A percentile compares a stretch with the other conserved stretches of the same genome.
Evolutionary conservation across 1,140 invertebrate genomes (phyloP).

Genomic region (Danaus plexippus): DNA sequence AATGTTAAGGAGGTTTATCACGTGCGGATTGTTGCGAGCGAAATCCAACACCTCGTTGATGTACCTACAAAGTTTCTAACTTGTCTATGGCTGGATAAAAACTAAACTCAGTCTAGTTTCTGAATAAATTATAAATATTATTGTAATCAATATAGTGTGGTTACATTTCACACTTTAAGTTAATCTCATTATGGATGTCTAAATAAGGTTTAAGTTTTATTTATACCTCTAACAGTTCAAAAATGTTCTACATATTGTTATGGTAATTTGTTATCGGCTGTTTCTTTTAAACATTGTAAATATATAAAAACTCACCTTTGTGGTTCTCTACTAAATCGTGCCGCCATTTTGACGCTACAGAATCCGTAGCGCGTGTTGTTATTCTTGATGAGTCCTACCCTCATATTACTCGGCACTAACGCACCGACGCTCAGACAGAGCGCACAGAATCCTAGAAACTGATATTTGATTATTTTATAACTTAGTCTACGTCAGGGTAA

Average conservation of each 20-base stretch:
- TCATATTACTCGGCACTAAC: slow-evolving; percentile 77
- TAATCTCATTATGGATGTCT: too few species aligned
- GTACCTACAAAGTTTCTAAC: slow-evolving; percentile 48
- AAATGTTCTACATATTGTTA: too few species aligned
- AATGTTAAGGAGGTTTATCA: slow-evolving; percentile 75
- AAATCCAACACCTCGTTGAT: slow-evolving; percentile 71
- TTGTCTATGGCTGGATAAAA: too few species aligned
- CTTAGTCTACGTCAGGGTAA: too few species aligned
- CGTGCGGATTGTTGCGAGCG: slow-evolving; percentile 71
- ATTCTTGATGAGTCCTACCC: slow-evolving; percentile 74
- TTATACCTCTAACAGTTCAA: too few species aligned
- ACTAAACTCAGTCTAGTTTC: too few species aligned
- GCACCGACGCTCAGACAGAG: slow-evolving; percentile 73
- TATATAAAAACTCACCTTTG: slow-evolving; percentile 58
- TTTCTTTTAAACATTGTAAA: not conserved
- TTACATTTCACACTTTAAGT: too few species aligned
- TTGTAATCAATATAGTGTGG: too few species aligned
- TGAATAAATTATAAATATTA: too few species aligned
- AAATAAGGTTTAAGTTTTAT: too few species aligned
- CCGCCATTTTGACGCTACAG: slow-evolving; percentile 70
- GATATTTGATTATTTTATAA: slow-evolving; percentile 9
- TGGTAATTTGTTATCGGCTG: too few species aligned
- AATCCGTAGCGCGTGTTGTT: slow-evolving; percentile 74
- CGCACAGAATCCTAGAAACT: slow-evolving; percentile 80
- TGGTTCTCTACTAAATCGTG: slow-evolving; percentile 74